A percentile compares a stretch with the other conserved stretches of the same genome.
Evolutionary conservation across 2,113 vertebrate species (phyloP).

Genomic region (Bothrops jararaca): DNA sequence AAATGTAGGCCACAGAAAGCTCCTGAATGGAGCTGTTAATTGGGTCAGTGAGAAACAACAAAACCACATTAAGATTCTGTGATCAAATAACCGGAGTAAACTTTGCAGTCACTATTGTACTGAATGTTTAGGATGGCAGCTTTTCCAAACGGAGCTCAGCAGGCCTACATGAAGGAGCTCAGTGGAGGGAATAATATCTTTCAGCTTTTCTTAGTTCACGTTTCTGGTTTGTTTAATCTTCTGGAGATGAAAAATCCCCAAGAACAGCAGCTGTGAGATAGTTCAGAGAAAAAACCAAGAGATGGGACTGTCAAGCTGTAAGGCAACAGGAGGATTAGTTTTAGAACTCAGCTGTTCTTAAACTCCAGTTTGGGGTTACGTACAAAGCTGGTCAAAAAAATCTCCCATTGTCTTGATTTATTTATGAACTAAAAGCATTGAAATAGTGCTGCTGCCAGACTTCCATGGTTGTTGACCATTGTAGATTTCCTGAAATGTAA

Average conservation of each 20-base stretch:
- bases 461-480: not conserved
- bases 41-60: slow-evolving; percentile 3
- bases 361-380: not conserved
- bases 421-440: not conserved
- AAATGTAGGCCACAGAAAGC: not conserved
- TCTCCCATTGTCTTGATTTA: not conserved
- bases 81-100: slow-evolving; percentile 8
- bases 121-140: slow-evolving; percentile 18
- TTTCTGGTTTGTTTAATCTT: slow-evolving; percentile 34
- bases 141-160: not conserved
- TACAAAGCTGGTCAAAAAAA: not conserved
- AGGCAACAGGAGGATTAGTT: not conserved
- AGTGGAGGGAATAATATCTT: not conserved
- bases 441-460: not conserved
- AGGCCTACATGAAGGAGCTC: not conserved
- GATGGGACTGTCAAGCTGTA: not conserved
- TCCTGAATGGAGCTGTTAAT: slow-evolving; percentile 22
- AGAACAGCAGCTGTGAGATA: not conserved
- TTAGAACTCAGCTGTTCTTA: not conserved
- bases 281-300: slow-evolving; percentile 13
- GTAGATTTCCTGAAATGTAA: not conserved
- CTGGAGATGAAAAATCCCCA: slow-evolving; percentile 1
- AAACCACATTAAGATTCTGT: not conserved
- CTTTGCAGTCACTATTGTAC: not conserved
- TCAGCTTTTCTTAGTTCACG: not conserved